Base-by-base conservation (phyloP, 2,113 vertebrate species). In the Gnathonemus longibarbis region DNA sequence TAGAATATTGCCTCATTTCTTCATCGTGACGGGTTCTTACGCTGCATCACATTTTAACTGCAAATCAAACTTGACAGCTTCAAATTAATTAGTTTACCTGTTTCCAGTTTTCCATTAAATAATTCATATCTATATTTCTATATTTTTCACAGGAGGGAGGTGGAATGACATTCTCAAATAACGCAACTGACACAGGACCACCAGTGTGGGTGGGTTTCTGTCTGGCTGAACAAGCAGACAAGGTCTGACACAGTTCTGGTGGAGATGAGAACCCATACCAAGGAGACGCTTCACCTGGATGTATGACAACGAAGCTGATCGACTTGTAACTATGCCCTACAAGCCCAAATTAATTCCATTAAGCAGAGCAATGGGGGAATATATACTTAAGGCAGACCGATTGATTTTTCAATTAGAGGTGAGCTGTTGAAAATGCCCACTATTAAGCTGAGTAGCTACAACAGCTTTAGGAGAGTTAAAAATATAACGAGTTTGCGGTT, bases 381-480 rank as follows among this genome's bases (percentile, higher is more conserved):
- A 92, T 66, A 90, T 90, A 88, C 90, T 90, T 80, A 80, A 62
- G 88, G 91, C 49, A 88, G 85, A 91, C 89, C 31, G 21, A 92
- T 90, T 93, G 87, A 90, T 91, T 91, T 91, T 91, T 91, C 84
- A 91, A 88, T 93, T 91, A 21, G n/a, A 52, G 35, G 80, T 86
- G 48, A 56, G 52, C 88, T 91, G 90, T 90, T 88, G 88, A 91
- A 94, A 91, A 91, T 91, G 90, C 91, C 89, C 89, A 24, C 84
- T 91, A 66, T 89, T 91, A 91, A 91, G 90, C 84, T 45, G 88
- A 91, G 66, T 86, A 91, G 52, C 48, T 90, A 83, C 89, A 89
- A 84, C 88, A 66, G n/a, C 53, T 66, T 85, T 77, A 91, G 74
- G 90, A 88, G 90, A 89, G 56, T 86, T 39, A 56, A 11, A 66